Evolutionary conservation across 2,888 invertebrate species (phyloP).

Genomic region (Dusona sp.): DNA sequence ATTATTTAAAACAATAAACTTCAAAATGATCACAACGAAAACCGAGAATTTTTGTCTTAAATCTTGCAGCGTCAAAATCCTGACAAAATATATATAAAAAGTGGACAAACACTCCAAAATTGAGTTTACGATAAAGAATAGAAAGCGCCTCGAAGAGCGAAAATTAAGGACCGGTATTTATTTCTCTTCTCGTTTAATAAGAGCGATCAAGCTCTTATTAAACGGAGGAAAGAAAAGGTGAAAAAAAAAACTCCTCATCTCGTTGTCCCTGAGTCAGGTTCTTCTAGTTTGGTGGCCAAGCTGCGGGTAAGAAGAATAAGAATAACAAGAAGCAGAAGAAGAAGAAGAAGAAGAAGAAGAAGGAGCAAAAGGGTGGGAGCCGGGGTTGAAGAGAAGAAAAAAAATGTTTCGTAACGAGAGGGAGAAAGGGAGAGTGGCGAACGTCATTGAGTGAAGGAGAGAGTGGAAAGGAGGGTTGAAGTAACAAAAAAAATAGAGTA

Average conservation of each 20-base stretch:
- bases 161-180: not conserved
- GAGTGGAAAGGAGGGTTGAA: conserved; percentile 63
- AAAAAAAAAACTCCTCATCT: conserved; percentile 47
- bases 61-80: too few relatives aligned
- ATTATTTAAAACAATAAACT: too few relatives aligned
- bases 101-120: too few relatives aligned
- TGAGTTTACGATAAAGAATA: not conserved
- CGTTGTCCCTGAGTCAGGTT: conserved; percentile 64
- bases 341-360: not conserved
- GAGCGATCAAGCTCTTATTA: conserved; percentile 1
- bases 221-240: conserved; percentile 19
- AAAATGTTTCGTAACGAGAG: conserved; percentile 67
- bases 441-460: conserved; percentile 65
- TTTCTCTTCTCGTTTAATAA: conserved; percentile 1
- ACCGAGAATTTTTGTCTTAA: too few relatives aligned
- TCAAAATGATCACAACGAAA: too few relatives aligned
- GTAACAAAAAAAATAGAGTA: conserved; percentile 43
- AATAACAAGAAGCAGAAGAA: not conserved
- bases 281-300: conserved; percentile 51
- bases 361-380: conserved; percentile 4
- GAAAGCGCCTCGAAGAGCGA: not conserved
- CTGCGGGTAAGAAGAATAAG: not conserved
- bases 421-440: conserved; percentile 69
- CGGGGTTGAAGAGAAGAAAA: conserved; percentile 18
- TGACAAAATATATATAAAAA: too few relatives aligned